A percentile compares a stretch with the other conserved stretches of the same genome.
Evolutionary conservation across 2,797 vertebrate genomes (phyloP).

Genomic region (Lacerta agilis): DNA sequence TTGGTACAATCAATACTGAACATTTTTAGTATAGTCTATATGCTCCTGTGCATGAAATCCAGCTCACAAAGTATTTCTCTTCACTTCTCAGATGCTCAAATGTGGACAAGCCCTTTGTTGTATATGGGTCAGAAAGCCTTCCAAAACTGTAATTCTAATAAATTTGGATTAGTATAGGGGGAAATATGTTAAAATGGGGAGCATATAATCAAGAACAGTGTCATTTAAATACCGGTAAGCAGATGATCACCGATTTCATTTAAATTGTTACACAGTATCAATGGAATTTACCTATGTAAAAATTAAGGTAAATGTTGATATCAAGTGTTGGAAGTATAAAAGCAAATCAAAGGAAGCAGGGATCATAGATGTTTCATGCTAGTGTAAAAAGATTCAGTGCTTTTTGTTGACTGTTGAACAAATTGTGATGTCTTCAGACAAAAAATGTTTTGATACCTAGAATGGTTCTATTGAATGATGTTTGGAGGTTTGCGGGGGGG

Average conservation of each 20-base stretch:
- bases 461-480: neutral
- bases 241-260: neutral
- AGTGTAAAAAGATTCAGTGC: neutral
- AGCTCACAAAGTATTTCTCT: neutral
- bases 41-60: neutral
- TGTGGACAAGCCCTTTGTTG: too few relatives aligned
- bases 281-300: neutral
- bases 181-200: neutral
- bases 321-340: neutral
- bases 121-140: too few relatives aligned
- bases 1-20: rapidly evolving
- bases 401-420: neutral
- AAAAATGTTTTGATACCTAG: neutral
- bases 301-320: neutral
- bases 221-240: neutral
- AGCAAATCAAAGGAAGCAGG: neutral
- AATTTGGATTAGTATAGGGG: too few relatives aligned
- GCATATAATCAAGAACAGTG: too few relatives aligned
- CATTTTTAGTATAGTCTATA: neutral
- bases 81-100: neutral
- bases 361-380: neutral
- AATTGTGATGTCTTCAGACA: too few relatives aligned
- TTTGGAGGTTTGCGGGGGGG: neutral
- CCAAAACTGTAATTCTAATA: too few relatives aligned
- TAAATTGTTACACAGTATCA: neutral